A percentile compares a stretch with the other conserved stretches of the same genome.
Conservation (phyloP, 2,888 invertebrate genomes). For the Cylindroiulus punctatus region DNA sequence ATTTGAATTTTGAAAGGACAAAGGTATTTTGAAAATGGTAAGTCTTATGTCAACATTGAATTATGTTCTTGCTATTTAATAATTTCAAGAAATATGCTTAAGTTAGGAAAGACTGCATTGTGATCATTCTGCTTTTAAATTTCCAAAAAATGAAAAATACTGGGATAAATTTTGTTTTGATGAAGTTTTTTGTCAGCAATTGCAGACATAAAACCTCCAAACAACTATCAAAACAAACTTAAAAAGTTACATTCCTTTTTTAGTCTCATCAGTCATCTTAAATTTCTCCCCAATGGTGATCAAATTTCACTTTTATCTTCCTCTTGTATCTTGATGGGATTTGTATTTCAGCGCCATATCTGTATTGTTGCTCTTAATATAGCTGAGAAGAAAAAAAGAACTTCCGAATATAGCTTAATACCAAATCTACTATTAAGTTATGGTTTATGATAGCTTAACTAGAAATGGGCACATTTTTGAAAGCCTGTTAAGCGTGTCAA, state of each 20-base stretch:
- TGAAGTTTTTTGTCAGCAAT: not conserved
- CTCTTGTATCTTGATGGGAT: not conserved
- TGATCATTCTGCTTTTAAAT: not conserved
- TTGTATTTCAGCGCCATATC: no score
- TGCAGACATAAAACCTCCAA: not conserved
- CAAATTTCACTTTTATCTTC: constrained; percentile 1
- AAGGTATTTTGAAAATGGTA: no score
- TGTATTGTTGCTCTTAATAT: not conserved
- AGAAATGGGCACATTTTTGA: constrained; percentile 21
- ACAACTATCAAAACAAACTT: not conserved
- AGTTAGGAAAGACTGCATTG: not conserved
- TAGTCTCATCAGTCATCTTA: no score
- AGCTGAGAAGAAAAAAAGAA: not conserved
- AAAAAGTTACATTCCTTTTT: no score
- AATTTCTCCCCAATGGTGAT: not conserved
- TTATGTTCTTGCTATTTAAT: no score
- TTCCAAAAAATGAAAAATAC: not conserved
- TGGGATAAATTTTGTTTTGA: not conserved
- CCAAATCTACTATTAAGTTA: not conserved
- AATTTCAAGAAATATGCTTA: no score
- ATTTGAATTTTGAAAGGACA: no score
- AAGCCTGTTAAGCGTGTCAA: not conserved
- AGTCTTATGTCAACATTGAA: no score
- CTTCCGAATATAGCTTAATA: not conserved
- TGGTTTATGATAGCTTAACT: not conserved